These are phyloP conservation scores for Nannoperca australis DNA, from an alignment of 2,797 vertebrate species.

Conservation along the genomic window DNA sequence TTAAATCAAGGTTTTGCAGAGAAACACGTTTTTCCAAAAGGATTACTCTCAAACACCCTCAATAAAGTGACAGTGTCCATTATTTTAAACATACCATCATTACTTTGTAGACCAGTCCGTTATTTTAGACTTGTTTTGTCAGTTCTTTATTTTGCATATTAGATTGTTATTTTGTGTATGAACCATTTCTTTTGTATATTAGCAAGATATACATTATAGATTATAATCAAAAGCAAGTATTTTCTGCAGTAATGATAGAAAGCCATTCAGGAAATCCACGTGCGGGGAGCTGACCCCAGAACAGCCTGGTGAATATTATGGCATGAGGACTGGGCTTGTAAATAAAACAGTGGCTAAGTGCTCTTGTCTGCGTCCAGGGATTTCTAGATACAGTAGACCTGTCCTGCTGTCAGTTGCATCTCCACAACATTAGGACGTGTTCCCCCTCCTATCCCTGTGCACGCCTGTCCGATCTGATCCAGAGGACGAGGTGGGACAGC, in stretches of 20 bases:
- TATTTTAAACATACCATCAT: too few relatives aligned
- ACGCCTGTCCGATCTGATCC: conserved; percentile 66
- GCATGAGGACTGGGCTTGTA: conserved; percentile 41
- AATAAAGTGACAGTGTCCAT: too few relatives aligned
- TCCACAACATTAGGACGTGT: conserved; percentile 23
- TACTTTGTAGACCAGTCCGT: too few relatives aligned
- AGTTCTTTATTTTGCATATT: neutral
- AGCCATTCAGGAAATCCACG: neutral
- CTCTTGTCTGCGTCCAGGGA: conserved; percentile 44
- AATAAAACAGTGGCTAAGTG: conserved; percentile 78
- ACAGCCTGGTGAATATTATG: conserved; percentile 60
- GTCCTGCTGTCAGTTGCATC: conserved; percentile 55
- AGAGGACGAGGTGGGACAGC: conserved; percentile 40
- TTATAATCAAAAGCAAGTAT: too few relatives aligned
- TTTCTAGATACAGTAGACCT: conserved; percentile 35
- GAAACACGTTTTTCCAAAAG: too few relatives aligned
- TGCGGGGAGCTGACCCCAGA: conserved; percentile 15
- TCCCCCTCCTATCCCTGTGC: neutral
- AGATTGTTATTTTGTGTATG: neutral
- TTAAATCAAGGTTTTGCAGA: too few relatives aligned
- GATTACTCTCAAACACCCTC: too few relatives aligned
- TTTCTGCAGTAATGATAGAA: too few relatives aligned
- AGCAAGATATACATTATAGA: too few relatives aligned
- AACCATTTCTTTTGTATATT: neutral
- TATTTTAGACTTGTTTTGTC: neutral